These are phyloP conservation scores for Melanogrammus aeglefinus DNA, from an alignment of 2,797 vertebrate species.

Conservation along the genomic window DNA sequence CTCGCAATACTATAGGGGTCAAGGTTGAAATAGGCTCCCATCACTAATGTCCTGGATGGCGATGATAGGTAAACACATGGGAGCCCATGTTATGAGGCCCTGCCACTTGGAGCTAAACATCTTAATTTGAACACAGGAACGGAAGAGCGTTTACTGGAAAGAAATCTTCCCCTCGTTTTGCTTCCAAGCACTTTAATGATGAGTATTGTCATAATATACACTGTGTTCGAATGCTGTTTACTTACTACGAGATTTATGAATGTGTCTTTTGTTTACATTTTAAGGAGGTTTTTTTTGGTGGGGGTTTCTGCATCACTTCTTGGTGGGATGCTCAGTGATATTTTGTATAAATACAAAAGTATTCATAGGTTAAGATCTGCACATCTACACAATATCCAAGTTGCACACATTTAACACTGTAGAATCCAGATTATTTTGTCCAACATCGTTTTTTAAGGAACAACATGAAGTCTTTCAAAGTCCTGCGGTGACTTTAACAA, in stretches of 20 bases:
- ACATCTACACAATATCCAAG: neutral
- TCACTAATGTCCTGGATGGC: neutral
- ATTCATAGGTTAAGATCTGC: neutral
- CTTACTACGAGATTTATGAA: conserved; percentile 67
- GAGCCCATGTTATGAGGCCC: neutral
- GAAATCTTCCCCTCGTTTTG: conserved; percentile 41
- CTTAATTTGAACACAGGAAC: conserved; percentile 3
- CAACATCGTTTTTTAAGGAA: neutral
- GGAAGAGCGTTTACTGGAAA: conserved; percentile 14
- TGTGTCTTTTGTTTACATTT: conserved; percentile 66
- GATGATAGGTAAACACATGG: neutral
- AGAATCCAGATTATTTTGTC: neutral
- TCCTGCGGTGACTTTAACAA: neutral
- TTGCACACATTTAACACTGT: neutral
- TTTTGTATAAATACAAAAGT: neutral
- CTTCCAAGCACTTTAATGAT: conserved; percentile 69
- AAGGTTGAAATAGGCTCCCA: neutral
- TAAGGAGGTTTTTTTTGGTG: conserved; percentile 44
- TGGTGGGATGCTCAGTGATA: conserved; percentile 42
- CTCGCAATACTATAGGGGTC: neutral
- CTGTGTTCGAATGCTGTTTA: conserved; percentile 48
- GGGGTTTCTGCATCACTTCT: conserved; percentile 25
- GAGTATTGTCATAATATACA: conserved; percentile 30
- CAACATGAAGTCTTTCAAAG: neutral
- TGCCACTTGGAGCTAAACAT: neutral